Evolutionary conservation across 2,888 invertebrate genomes (phyloP).

Genomic region (Cantharis rufa): DNA sequence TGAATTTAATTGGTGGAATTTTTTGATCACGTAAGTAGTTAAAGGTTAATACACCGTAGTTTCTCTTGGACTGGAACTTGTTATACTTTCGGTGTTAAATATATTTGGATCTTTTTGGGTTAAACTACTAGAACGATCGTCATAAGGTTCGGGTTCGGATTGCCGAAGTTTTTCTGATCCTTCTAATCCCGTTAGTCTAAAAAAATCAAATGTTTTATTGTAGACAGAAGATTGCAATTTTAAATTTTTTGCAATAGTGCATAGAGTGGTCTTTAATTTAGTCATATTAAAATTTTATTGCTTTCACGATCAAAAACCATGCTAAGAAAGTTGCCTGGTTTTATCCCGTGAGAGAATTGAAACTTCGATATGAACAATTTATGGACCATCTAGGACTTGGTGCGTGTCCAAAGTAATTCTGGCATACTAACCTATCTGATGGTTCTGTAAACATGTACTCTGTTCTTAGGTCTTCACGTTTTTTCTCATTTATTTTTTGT

Average conservation of each 20-base stretch:
- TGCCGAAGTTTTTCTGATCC: constrained; percentile 41
- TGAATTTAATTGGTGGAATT: too few relatives aligned
- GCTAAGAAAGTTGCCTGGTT: too few relatives aligned
- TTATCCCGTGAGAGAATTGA: too few relatives aligned
- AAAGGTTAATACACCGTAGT: constrained; percentile 38
- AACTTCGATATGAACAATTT: too few relatives aligned
- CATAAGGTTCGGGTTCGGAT: constrained; percentile 40
- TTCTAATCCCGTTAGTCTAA: constrained; percentile 46
- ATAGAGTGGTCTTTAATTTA: too few relatives aligned
- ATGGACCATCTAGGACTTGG: too few relatives aligned
- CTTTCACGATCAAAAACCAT: too few relatives aligned
- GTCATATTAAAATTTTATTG: too few relatives aligned
- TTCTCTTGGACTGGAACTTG: constrained; percentile 34
- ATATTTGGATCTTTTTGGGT: constrained; percentile 19
- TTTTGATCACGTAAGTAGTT: background rate
- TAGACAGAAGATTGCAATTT: too few relatives aligned
- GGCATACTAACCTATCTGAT: constrained; percentile 30
- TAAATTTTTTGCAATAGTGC: too few relatives aligned
- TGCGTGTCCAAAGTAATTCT: background rate
- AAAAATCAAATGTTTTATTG: constrained; percentile 19
- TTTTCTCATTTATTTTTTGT: constrained; percentile 42
- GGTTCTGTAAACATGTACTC: constrained; percentile 17
- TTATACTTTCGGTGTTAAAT: constrained; percentile 10
- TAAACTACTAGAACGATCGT: constrained; percentile 40
- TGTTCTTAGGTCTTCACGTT: constrained; percentile 38